phyloP scores from a whole-genome alignment of 2,888 invertebrate species.

The Pegoplata infirma region DNA sequence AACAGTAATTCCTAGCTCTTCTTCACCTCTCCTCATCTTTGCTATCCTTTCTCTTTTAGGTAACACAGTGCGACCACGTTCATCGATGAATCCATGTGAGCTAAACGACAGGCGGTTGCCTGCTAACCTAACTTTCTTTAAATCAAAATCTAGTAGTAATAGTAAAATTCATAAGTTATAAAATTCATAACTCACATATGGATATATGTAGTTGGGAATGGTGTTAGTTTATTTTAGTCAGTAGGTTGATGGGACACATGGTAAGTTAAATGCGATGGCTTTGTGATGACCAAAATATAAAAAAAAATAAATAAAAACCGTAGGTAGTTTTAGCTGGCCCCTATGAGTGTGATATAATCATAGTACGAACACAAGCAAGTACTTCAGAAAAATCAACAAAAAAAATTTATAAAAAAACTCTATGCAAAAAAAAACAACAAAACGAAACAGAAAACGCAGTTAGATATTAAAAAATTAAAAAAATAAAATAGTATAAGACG shows the following conservation, averaged over 20 bases:
- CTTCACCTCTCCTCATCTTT: too few species aligned
- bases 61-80: too few species aligned
- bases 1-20: too few species aligned
- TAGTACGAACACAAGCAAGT: neutral
- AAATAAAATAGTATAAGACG: constrained; percentile 29
- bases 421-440: constrained; percentile 20
- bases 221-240: neutral
- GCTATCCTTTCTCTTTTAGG: too few species aligned
- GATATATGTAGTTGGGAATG: too few species aligned
- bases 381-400: constrained; percentile 28
- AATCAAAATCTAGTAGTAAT: too few species aligned
- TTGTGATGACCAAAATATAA: constrained; percentile 11
- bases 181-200: too few species aligned
- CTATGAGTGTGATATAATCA: constrained; percentile 58
- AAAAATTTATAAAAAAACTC: constrained; percentile 17
- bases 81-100: too few species aligned
- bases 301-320: neutral
- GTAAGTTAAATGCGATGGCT: constrained; percentile 1
- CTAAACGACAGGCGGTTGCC: too few species aligned
- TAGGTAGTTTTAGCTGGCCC: constrained; percentile 29
- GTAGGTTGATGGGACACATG: constrained; percentile 20
- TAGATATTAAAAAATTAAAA: constrained; percentile 2
- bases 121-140: too few species aligned
- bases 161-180: too few species aligned
- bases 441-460: constrained; percentile 33